Conservation (phyloP, 2,888 invertebrate species). For the Dryobota labecula region DNA sequence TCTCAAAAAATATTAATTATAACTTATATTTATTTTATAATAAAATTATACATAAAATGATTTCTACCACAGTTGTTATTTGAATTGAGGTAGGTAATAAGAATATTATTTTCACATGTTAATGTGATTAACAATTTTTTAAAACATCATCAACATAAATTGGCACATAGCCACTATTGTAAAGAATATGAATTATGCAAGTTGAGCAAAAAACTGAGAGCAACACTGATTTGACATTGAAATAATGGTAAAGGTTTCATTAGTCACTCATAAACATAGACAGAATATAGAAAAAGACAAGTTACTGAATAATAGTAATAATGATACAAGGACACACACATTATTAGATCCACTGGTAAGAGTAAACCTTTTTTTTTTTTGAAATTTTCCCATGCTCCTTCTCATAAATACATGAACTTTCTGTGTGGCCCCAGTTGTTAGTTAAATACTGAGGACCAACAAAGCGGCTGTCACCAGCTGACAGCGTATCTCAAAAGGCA, state of each 20-base stretch:
- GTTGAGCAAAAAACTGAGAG: neutral
- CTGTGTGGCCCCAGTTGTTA: neutral
- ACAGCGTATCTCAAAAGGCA: too few species aligned
- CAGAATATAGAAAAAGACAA: neutral
- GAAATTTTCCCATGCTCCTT: neutral
- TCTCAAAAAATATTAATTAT: neutral
- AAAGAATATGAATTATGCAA: conserved; percentile 3
- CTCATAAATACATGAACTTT: neutral
- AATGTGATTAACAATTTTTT: neutral
- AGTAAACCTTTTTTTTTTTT: neutral
- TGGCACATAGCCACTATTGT: neutral
- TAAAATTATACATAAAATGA: neutral
- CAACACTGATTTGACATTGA: conserved; percentile 12
- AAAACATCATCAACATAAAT: neutral
- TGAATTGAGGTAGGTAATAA: neutral
- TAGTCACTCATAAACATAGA: neutral
- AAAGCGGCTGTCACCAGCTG: neutral
- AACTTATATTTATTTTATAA: too few species aligned
- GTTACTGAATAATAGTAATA: neutral
- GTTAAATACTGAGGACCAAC: neutral
- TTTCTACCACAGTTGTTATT: neutral
- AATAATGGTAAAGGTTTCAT: conserved; percentile 9
- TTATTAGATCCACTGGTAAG: neutral
- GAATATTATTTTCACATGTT: too few species aligned
- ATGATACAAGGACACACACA: neutral